Conservation (phyloP, 1,140 invertebrate genomes). For the Drosophila athabasca region DNA sequence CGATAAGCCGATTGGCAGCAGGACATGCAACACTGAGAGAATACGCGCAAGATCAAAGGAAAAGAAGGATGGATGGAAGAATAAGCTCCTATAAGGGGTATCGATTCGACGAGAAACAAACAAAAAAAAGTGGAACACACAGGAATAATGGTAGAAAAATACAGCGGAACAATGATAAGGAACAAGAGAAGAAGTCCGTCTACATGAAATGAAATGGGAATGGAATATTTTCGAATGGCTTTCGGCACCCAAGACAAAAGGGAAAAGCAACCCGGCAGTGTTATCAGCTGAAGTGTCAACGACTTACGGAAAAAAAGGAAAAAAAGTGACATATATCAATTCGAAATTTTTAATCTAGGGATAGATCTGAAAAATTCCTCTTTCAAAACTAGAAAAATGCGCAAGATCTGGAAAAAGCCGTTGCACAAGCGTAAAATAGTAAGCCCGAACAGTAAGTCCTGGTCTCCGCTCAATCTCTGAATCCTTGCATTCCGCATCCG, state of each 20-base stretch:
- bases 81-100: too few relatives aligned
- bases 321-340: not conserved
- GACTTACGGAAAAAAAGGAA: not conserved
- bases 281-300: not conserved
- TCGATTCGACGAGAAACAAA: too few relatives aligned
- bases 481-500: not conserved
- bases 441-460: conserved; percentile 1
- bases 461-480: not conserved
- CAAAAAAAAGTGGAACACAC: too few relatives aligned
- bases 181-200: too few relatives aligned
- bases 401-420: conserved; percentile 64
- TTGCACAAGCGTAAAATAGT: conserved; percentile 67
- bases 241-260: too few relatives aligned
- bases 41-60: conserved; percentile 7
- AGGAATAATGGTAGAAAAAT: too few relatives aligned
- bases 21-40: not conserved
- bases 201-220: too few relatives aligned
- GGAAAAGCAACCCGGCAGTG: not conserved
- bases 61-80: not conserved
- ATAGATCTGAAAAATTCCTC: conserved; percentile 19
- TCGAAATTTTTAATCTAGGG: too few relatives aligned
- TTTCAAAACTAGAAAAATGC: conserved; percentile 38
- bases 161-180: too few relatives aligned
- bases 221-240: not conserved
- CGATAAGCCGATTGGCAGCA: conserved; percentile 54